Percentiles rank a stretch among this genome's conserved stretches.
phyloP scores from a whole-genome alignment of 2,888 invertebrate genomes.

The Scaptomyza caliginosa region DNA sequence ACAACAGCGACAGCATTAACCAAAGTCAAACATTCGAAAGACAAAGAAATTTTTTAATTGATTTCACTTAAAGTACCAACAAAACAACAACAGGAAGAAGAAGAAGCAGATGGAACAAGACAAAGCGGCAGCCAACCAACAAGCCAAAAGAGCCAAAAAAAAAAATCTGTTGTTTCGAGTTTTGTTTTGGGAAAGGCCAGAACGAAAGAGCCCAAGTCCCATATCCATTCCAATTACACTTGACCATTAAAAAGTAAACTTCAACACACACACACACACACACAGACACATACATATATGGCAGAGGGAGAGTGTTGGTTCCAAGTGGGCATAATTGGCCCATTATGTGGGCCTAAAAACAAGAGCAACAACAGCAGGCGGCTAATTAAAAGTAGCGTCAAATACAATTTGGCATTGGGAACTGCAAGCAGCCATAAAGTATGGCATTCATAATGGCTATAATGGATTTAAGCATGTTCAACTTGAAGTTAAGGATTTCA shows the following conservation, averaged over 20 bases:
- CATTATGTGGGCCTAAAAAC: slow-evolving; percentile 71
- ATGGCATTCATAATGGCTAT: slow-evolving; percentile 52
- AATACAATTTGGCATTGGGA: slow-evolving; percentile 63
- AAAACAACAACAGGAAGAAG: slow-evolving; percentile 20
- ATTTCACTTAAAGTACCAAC: slow-evolving; percentile 77
- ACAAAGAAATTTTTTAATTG: slow-evolving; percentile 80
- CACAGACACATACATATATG: not conserved
- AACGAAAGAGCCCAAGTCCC: slow-evolving; percentile 21
- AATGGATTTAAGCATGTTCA: slow-evolving; percentile 57
- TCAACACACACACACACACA: slow-evolving; percentile 15
- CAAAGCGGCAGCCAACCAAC: slow-evolving; percentile 33
- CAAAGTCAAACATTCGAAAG: slow-evolving; percentile 72
- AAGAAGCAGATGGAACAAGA: slow-evolving; percentile 11
- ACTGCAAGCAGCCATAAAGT: not conserved
- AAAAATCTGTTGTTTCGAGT: slow-evolving; percentile 30
- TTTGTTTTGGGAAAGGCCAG: slow-evolving; percentile 54
- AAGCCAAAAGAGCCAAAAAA: slow-evolving; percentile 44
- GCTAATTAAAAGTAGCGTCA: slow-evolving; percentile 75
- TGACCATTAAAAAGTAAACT: slow-evolving; percentile 71
- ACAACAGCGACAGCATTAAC: slow-evolving; percentile 33
- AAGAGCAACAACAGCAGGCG: slow-evolving; percentile 22
- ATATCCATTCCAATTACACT: slow-evolving; percentile 58
- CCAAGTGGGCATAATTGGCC: slow-evolving; percentile 75
- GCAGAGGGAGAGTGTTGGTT: slow-evolving; percentile 23
- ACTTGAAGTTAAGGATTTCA: slow-evolving; percentile 49